phyloP scores from a whole-genome alignment of 1,140 invertebrate species.

The Panagrolaimus sp. region DNA sequence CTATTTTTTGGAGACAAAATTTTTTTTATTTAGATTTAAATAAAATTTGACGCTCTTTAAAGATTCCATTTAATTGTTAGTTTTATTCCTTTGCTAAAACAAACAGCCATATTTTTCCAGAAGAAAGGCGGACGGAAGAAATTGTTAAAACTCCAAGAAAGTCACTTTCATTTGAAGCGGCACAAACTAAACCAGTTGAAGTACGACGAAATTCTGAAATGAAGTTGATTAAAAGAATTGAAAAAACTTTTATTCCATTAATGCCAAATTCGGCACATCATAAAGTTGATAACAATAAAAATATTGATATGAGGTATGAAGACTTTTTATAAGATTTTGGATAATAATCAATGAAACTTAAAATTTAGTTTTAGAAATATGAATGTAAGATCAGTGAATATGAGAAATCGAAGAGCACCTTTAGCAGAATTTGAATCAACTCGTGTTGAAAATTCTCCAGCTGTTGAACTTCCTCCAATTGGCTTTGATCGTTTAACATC shows the following conservation, averaged over 20 bases:
- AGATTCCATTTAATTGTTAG: no score
- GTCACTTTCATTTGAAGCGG: constrained; percentile 11
- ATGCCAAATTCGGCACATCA: neutral
- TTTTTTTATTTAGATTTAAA: no score
- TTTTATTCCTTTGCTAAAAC: no score
- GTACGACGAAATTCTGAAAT: constrained; percentile 12
- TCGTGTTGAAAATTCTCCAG: constrained; percentile 21
- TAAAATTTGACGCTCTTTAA: no score
- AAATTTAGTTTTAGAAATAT: neutral
- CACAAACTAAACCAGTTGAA: neutral
- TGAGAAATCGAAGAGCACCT: constrained; percentile 16
- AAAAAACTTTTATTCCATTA: constrained; percentile 6
- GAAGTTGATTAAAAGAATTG: constrained; percentile 9
- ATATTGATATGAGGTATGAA: constrained; percentile 1
- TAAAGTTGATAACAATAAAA: constrained; percentile 3
- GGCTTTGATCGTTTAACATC: constrained; percentile 15
- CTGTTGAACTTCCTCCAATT: constrained; percentile 20
- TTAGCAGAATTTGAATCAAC: constrained; percentile 18
- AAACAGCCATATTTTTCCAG: no score
- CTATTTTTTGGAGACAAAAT: no score
- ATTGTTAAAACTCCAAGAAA: constrained; percentile 7
- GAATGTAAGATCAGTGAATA: constrained; percentile 3
- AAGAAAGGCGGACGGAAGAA: neutral
- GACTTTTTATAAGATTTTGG: neutral
- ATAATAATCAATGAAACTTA: no score